Evolutionary conservation across 2,888 invertebrate genomes (phyloP), one percentile per base, ranked within the genome.

Genomic region (Gordius sp.): DNA sequence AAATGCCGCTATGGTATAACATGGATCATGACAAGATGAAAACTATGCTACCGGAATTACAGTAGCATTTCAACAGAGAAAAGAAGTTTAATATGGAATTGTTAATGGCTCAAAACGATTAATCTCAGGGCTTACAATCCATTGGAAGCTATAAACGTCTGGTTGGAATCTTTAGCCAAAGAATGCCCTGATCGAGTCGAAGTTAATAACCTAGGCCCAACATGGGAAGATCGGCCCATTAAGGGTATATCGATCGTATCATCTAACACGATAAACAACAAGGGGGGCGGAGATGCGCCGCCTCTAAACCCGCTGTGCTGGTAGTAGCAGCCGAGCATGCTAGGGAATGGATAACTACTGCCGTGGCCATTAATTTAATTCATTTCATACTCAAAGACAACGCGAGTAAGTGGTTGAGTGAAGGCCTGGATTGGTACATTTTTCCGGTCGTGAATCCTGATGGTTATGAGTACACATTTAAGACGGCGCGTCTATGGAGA

Each of bases 401-500:
- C 16, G 8, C 47, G 4, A 47, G 47, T 20, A 13, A 47, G 4
- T 47, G 20, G 8, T 18, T 47, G 47, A 47, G n/a, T 4, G 8
- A 8, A 4, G 16, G 4, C 4, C 20, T 47, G 4, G 23, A 8
- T 20, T 47, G 47, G 47, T n/a, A n/a, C 47, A 47, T 47, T n/a
- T 47, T 47, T 20, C 47, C 47, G 4, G 20, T 4, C 4, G 23
- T 20, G 8, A 47, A 47, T 47, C 47, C 47, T 4, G 47, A 47
- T 47, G 47, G 47, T 20, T 47, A 47, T 23, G 47, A 47, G 20
- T 47, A 47, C 47, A n/a, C 47, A 47, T 47, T 47, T 4, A 47
- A 4, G 4, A 20, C 8, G n/a, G 20, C 47, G 8, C 8, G 47
- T 18, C 20, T 47, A 47, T 47, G 47, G 47, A 8, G 47, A 47